Evolutionary conservation across 2,113 vertebrate species (phyloP).

Genomic region (Raja brachyura): DNA sequence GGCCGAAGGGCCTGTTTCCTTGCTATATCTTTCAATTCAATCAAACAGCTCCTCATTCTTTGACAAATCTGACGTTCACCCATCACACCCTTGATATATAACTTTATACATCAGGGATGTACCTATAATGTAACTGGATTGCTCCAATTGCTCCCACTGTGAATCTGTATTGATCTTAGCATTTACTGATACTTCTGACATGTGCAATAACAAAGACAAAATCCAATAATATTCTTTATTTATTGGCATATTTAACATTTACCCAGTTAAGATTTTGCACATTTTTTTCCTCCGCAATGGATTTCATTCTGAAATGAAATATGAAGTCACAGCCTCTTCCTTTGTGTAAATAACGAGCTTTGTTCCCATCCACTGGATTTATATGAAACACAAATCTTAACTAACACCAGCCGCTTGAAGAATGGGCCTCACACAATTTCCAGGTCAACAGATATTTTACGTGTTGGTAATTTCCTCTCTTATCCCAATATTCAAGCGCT

Average conservation of each 20-base stretch:
- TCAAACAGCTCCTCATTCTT: not conserved
- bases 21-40: no score
- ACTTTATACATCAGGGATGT: not conserved
- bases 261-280: not conserved
- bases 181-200: not conserved
- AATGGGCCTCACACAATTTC: not conserved
- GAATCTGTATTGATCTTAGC: not conserved
- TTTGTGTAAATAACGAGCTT: slow-evolving; percentile 7
- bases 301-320: not conserved
- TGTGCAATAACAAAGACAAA: not conserved
- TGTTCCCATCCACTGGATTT: not conserved
- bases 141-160: not conserved
- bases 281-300: not conserved
- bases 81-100: not conserved
- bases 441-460: slow-evolving; percentile 27
- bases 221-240: not conserved
- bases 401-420: not conserved
- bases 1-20: no score
- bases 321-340: not conserved
- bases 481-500: not conserved
- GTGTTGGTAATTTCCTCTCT: slow-evolving; percentile 1
- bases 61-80: not conserved
- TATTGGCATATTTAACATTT: not conserved
- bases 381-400: not conserved
- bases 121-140: not conserved